Conservation (phyloP, 2,797 vertebrate species). For the Acrossocheilus wenchowensis region DNA sequence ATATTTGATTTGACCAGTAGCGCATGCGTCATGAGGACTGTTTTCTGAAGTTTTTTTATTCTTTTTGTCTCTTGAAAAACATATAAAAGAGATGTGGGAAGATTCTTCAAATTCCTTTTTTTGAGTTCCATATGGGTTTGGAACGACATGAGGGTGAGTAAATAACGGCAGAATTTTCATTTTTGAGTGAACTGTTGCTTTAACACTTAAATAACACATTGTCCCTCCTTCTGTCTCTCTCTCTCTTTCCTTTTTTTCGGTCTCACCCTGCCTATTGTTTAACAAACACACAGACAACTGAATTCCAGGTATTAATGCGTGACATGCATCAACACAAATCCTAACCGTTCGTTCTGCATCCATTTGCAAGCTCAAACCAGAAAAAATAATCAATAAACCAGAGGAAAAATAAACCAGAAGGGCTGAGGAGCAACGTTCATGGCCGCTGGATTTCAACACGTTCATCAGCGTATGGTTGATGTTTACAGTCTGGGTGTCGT, state of each 20-base stretch:
- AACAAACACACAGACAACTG: constrained; percentile 9
- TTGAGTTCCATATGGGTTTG: background rate
- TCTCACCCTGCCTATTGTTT: constrained; percentile 6
- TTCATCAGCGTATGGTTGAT: constrained; percentile 52
- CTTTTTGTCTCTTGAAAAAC: background rate
- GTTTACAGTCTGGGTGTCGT: constrained; percentile 55
- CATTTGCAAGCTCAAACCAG: constrained; percentile 11
- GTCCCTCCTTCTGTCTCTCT: background rate
- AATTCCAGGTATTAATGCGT: constrained; percentile 7
- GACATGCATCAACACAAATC: constrained; percentile 33
- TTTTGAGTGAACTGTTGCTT: constrained; percentile 8
- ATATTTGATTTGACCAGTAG: background rate
- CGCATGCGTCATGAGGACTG: background rate
- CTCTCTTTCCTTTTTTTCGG: background rate
- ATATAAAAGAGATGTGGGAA: background rate
- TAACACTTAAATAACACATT: constrained; percentile 20
- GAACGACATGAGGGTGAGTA: background rate
- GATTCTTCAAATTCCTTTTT: background rate
- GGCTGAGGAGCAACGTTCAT: constrained; percentile 8
- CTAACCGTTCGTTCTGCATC: background rate
- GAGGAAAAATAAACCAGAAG: constrained; percentile 48
- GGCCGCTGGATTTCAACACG: constrained; percentile 52
- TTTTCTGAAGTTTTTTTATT: background rate
- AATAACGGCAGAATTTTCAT: background rate
- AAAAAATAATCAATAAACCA: constrained; percentile 27